phyloP scores from a whole-genome alignment of 92 coral and sea anemone species.

The Umimayanthus kanabou region DNA sequence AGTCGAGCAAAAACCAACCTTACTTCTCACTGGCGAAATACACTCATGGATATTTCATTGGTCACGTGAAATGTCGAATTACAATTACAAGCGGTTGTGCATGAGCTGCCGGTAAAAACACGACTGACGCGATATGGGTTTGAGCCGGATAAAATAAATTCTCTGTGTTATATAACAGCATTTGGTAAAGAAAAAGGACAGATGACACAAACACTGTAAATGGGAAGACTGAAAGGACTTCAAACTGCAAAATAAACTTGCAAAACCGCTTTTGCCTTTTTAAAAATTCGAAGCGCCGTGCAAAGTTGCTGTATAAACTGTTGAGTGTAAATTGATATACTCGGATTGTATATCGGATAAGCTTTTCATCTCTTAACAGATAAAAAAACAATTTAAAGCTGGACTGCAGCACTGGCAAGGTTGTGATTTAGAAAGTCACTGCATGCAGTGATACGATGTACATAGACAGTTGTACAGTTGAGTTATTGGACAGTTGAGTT shows the following conservation, averaged over 20 bases:
- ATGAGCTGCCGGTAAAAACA: too few species aligned
- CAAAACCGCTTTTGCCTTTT: background rate
- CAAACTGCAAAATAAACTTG: background rate
- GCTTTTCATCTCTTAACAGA: background rate
- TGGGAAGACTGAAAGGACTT: background rate
- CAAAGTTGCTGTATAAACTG: background rate
- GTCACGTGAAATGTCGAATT: background rate
- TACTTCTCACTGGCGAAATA: slow-evolving; percentile 31
- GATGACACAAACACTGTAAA: too few species aligned
- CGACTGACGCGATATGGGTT: background rate
- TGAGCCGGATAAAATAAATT: slow-evolving; percentile 1
- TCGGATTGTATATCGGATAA: background rate
- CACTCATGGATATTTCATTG: slow-evolving; percentile 35
- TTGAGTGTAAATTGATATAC: too few species aligned
- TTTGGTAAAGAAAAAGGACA: background rate
- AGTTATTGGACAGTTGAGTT: background rate
- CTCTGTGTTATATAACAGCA: background rate
- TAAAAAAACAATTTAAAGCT: too few species aligned
- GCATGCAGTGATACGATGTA: background rate
- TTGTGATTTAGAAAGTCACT: too few species aligned
- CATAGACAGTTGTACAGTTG: background rate
- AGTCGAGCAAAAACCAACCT: slow-evolving; percentile 15
- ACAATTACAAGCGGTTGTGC: background rate
- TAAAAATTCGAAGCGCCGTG: background rate
- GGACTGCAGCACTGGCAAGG: background rate